Evolutionary conservation across 2,113 vertebrate species (phyloP).

Genomic region (Quiscalus mexicanus): DNA sequence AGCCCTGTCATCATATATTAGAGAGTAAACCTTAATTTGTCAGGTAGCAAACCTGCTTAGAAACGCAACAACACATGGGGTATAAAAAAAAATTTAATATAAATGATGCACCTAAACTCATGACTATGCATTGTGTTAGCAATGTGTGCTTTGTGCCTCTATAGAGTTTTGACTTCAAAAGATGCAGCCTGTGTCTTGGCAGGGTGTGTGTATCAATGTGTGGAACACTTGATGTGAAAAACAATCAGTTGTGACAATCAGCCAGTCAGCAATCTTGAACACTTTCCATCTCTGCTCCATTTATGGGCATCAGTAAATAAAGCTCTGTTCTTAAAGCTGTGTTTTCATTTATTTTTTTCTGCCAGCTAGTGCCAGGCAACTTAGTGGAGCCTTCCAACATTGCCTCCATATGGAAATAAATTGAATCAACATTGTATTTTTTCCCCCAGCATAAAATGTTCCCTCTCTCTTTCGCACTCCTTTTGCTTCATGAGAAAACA

Average conservation of each 20-base stretch:
- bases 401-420: neutral
- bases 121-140: neutral
- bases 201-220: neutral
- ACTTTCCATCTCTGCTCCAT: constrained; percentile 47
- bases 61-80: neutral
- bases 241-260: constrained; percentile 48
- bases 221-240: constrained; percentile 27
- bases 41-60: neutral
- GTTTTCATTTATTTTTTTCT: constrained; percentile 54
- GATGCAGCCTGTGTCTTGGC: neutral
- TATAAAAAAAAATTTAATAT: neutral
- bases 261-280: constrained; percentile 1
- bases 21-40: neutral
- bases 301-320: constrained; percentile 53
- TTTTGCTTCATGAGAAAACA: neutral
- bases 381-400: neutral
- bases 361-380: constrained; percentile 55
- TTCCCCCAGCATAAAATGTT: neutral
- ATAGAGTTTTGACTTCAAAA: neutral
- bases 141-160: neutral
- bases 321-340: constrained; percentile 16
- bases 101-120: neutral
- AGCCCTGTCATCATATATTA: neutral
- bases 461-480: neutral
- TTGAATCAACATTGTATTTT: neutral